phyloP scores from a whole-genome alignment of 2,888 invertebrate genomes.

The Bugula neritina region DNA sequence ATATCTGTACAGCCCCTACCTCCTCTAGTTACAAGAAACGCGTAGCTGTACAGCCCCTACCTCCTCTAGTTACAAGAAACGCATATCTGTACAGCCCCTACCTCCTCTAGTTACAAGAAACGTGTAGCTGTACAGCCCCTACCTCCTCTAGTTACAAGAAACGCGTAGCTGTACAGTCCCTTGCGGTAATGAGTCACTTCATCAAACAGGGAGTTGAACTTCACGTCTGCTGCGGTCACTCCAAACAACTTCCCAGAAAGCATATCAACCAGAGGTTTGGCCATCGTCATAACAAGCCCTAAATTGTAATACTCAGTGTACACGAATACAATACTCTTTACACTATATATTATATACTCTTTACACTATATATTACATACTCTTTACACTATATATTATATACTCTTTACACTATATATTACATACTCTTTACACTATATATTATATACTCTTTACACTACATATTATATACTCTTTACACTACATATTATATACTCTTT shows the following conservation, averaged over 20 bases:
- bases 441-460: not conserved
- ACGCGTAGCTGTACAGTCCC: slow-evolving; percentile 1
- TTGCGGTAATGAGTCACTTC: not conserved
- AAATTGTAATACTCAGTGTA: not conserved
- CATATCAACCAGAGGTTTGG: slow-evolving; percentile 12
- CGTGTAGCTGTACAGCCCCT: not conserved
- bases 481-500: not conserved
- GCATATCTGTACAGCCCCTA: too few relatives aligned
- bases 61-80: too few relatives aligned
- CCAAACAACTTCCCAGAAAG: not conserved
- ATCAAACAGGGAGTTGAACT: slow-evolving; percentile 4
- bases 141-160: slow-evolving; percentile 1
- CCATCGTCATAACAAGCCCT: not conserved
- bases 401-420: not conserved
- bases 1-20: too few relatives aligned
- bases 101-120: too few relatives aligned
- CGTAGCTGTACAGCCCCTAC: too few relatives aligned
- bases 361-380: not conserved
- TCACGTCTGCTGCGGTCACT: not conserved
- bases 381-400: not conserved
- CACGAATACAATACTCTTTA: not conserved
- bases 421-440: not conserved
- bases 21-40: too few relatives aligned
- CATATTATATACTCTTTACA: not conserved
- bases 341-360: not conserved